Evolutionary conservation across 2,113 vertebrate genomes (phyloP), one percentile per base, ranked within the genome.

Genomic region (Dendrocopos noguchii): DNA sequence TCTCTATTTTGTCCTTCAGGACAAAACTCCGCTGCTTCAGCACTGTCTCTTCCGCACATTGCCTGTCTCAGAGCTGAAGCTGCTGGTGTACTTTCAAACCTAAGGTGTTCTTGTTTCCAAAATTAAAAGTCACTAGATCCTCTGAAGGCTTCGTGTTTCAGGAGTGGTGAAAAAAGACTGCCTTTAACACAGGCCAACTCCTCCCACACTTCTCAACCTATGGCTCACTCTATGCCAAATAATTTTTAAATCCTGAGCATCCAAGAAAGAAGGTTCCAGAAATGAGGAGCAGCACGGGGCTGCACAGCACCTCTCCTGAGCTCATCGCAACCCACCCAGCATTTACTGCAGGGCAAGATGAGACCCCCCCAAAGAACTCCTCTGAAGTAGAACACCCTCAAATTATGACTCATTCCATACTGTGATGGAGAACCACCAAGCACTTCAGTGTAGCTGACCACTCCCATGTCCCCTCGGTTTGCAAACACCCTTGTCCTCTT

Each of bases 221-320:
- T 88, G 87, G 96, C 91, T 94, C 84, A 80, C 79, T 95, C 94
- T 83, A 87, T 50, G 91, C 84, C 94, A 91, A 85, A 85, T 83
- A 56, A 81, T 72, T 92, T 94, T 80, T 34, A 85, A 96, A 91
- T 57, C 60, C 70, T 81, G 82, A 53, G 86, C 84, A 93, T 65
- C 28, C 50, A 79, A 73, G 27, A 57, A 84, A 89, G 94, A 94
- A 80, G 20, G 39, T 88, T 91, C 82, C 80, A 94, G 85, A 95
- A 91, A 73, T 0, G 2, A 80, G 33, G 5, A 61, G 56, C 34
- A 87, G 60, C 22, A 31, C 2, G 1, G 17, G 36, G 21, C 39
- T 4, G 0, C 4, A 4, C 46, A 46, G 80, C 56, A 21, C 21
- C 39, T 67, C 56, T 74, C 29, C 33, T 42, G 31, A 2, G 2